Evolutionary conservation across 2,113 vertebrate genomes (phyloP).

Genomic region (Anarhynchus alexandrinus): DNA sequence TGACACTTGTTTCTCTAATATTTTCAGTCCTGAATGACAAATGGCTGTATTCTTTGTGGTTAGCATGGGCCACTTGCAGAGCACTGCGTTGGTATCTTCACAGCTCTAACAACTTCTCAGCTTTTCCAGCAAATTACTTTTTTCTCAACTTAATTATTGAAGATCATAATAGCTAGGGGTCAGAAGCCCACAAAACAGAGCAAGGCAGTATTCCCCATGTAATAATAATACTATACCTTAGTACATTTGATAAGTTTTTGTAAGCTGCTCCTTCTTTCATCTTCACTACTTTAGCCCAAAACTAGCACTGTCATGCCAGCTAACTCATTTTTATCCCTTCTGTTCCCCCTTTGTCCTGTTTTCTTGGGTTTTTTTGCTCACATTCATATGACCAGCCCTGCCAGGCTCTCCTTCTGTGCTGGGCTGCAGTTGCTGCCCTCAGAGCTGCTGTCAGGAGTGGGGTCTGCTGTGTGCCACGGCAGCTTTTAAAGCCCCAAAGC

Average conservation of each 20-base stretch:
- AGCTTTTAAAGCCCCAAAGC: neutral
- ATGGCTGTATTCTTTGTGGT: neutral
- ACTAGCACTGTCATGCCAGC: neutral
- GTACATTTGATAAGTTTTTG: neutral
- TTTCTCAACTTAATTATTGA: neutral
- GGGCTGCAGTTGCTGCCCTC: fast-evolving
- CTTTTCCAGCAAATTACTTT: neutral
- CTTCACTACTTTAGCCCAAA: neutral
- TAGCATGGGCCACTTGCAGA: neutral
- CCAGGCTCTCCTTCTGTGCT: neutral
- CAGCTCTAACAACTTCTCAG: neutral
- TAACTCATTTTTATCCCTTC: neutral
- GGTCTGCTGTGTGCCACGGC: neutral
- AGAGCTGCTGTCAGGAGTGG: fast-evolving
- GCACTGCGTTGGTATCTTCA: neutral
- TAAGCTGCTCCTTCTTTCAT: neutral
- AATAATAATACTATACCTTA: neutral
- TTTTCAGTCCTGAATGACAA: neutral
- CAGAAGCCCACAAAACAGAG: neutral
- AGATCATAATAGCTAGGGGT: neutral
- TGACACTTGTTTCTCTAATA: neutral
- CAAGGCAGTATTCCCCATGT: neutral
- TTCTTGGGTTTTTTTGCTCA: neutral
- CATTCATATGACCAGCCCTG: neutral
- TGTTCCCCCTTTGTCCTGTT: neutral